Percentiles rank a stretch among this genome's conserved stretches.
Evolutionary conservation across 2,113 vertebrate species (phyloP).

Genomic region (Brienomyrus brachyistius): DNA sequence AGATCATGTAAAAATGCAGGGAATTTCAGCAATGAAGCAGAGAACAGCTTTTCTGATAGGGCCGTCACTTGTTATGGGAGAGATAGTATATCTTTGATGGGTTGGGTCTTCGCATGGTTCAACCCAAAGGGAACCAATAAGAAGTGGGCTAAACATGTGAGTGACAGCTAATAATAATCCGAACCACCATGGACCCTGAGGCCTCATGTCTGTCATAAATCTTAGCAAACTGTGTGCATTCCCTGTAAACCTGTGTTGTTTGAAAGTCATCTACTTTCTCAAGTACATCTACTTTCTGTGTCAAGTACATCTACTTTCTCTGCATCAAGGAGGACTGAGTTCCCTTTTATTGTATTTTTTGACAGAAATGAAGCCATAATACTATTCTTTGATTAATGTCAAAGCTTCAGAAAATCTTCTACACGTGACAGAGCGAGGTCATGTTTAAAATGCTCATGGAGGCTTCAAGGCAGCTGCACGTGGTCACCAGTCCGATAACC

Average conservation of each 20-base stretch:
- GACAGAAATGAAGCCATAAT: background rate
- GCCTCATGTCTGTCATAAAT: background rate
- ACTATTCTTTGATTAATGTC: background rate
- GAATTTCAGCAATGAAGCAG: background rate
- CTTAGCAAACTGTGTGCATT: background rate
- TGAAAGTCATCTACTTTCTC: background rate
- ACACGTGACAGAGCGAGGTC: slow-evolving; percentile 4
- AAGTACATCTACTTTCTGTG: background rate
- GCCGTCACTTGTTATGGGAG: background rate
- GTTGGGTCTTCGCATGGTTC: background rate
- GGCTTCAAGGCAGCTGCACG: background rate
- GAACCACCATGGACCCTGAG: background rate
- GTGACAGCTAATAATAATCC: background rate
- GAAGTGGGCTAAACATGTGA: background rate
- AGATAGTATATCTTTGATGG: background rate
- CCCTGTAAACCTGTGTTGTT: background rate
- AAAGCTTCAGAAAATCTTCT: background rate
- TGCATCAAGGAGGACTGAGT: background rate
- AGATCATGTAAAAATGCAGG: background rate
- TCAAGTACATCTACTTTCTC: background rate
- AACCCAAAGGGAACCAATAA: background rate
- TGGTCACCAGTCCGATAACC: slow-evolving; percentile 13
- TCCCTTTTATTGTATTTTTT: background rate
- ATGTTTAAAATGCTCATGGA: background rate
- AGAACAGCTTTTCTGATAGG: background rate